Evolutionary conservation across 2,888 invertebrate genomes (phyloP).

Genomic region (Melinopterus prodromus): DNA sequence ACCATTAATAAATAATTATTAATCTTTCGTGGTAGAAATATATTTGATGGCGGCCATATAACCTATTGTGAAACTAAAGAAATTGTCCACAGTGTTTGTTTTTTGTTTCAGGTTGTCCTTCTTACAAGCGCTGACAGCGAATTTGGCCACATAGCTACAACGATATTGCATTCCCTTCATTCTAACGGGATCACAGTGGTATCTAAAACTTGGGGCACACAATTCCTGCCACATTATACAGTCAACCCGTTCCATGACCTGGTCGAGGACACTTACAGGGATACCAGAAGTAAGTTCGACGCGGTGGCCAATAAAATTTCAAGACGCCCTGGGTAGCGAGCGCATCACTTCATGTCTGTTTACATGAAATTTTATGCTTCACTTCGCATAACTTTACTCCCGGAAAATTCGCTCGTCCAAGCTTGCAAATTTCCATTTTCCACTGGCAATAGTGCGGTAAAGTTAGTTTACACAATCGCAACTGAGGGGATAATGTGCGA

Average conservation of each 20-base stretch:
- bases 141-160: slow-evolving; percentile 80
- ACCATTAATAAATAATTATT: too few relatives aligned
- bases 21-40: too few relatives aligned
- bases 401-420: background rate
- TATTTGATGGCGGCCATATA: too few relatives aligned
- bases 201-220: slow-evolving; percentile 70
- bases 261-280: slow-evolving; percentile 81
- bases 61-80: too few relatives aligned
- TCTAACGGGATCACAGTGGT: slow-evolving; percentile 77
- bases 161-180: slow-evolving; percentile 76
- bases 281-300: slow-evolving; percentile 83
- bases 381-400: background rate
- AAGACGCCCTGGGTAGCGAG: background rate
- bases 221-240: slow-evolving; percentile 84
- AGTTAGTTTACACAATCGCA: background rate
- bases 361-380: slow-evolving; percentile 4
- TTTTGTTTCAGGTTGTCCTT: slow-evolving; percentile 73
- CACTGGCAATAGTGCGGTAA: background rate
- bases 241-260: slow-evolving; percentile 87
- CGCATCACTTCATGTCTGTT: background rate
- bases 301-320: background rate
- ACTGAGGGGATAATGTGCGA: background rate
- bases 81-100: background rate
- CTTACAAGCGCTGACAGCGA: slow-evolving; percentile 77
- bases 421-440: background rate